These are phyloP conservation scores for Rhaphigaster nebulosa DNA, from an alignment of 2,888 invertebrate species.

Conservation along the genomic window DNA sequence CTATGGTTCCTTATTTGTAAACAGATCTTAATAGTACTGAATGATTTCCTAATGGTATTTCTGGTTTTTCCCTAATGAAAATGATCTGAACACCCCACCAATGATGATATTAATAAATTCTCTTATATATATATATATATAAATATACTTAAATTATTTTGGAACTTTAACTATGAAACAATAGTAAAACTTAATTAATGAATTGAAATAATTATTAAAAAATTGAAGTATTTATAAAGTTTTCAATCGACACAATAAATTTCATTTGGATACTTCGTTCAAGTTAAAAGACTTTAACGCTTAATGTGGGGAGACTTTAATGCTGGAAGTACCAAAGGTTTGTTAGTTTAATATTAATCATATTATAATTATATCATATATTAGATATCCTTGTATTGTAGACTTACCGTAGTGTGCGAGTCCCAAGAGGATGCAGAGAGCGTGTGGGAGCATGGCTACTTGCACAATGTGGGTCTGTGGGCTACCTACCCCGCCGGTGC, in stretches of 20 bases:
- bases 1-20: neutral
- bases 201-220: neutral
- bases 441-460: slow-evolving; percentile 60
- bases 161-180: neutral
- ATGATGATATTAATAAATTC: neutral
- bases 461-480: slow-evolving; percentile 60
- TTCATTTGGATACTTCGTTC: neutral
- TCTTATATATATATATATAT: neutral
- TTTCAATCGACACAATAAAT: neutral
- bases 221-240: neutral
- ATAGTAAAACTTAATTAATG: neutral
- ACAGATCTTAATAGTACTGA: neutral
- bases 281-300: slow-evolving; percentile 6
- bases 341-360: neutral
- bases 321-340: neutral
- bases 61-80: neutral
- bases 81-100: neutral
- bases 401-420: slow-evolving; percentile 56
- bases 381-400: neutral
- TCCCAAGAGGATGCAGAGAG: slow-evolving; percentile 59
- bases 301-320: neutral
- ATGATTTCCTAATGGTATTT: neutral
- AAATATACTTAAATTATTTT: neutral
- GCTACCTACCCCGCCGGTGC: slow-evolving; percentile 39
- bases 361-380: neutral